Base-by-base conservation (phyloP, 2,888 invertebrate genomes). In the Biston betularia region DNA sequence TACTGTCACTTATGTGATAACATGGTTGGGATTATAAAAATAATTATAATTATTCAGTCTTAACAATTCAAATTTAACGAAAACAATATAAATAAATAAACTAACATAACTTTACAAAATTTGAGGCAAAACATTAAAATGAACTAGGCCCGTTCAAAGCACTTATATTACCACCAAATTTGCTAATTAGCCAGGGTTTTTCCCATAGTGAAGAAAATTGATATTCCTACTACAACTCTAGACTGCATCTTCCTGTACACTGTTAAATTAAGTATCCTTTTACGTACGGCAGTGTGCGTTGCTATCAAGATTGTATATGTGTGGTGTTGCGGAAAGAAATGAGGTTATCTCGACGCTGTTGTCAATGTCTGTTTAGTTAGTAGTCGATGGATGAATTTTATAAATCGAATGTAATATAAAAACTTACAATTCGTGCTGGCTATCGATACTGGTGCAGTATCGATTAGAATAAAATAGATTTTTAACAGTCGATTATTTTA, bases 291-390 rank as follows among this genome's bases (percentile, higher is more conserved):
- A 12, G 50, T 62, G 71, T 79, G 78, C 75, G 74, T 67, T n/a
- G 12, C 38, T 15, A 76, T 12, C 6, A 34, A 9, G 73, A 78
- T 70, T 72, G 33, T 81, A 79, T 83, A 81, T 82, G 87, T 73
- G 85, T 79, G 85, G 81, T 88, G 90, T 90, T 88, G 81, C 82
- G 82, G 86, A 93, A 93, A 93, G 92, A 93, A 93, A 93, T 93
- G 93, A 92, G 93, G 93, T 93, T 93, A 93, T 93, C 93, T 92
- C 85, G 84, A 87, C 87, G 87, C 87, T 84, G 75, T 80, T 89
- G 90, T 92, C 92, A 90, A 89, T 92, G 91, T 89, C 85, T 89
- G 86, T 77, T 76, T 82, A 40, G 85, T 81, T 79, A 81, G 82
- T 81, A 80, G 80, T 79, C 76, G 74, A 79, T 81, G 79, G 78